Evolutionary conservation across 2,888 invertebrate species (phyloP).

Genomic region (Bimastos eiseni): DNA sequence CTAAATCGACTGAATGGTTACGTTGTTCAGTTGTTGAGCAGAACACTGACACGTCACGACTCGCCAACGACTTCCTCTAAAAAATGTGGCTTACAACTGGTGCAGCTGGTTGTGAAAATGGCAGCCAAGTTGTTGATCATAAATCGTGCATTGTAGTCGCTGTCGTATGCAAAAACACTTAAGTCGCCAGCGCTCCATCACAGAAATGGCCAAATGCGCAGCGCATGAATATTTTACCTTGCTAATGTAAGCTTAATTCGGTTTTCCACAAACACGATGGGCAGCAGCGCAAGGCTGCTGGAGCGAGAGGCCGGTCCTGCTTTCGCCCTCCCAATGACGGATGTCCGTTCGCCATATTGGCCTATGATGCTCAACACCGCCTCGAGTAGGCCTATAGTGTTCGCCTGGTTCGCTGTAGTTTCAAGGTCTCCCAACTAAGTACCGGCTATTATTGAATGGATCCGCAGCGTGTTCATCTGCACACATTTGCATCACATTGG

Average conservation of each 20-base stretch:
- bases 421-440: not conserved
- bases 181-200: not conserved
- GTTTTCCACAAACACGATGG: not conserved
- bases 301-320: not conserved
- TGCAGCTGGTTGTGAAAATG: not conserved
- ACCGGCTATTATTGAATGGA: not conserved
- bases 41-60: not conserved
- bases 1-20: not conserved
- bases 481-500: not conserved
- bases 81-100: not conserved
- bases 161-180: not conserved
- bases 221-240: not conserved
- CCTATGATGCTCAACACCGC: not conserved
- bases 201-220: not conserved
- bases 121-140: not conserved
- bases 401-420: not conserved
- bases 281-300: not conserved
- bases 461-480: not conserved
- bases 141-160: not conserved
- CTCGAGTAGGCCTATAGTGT: not conserved
- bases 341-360: not conserved
- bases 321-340: not conserved
- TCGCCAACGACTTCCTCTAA: not conserved
- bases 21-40: not conserved
- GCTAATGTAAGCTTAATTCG: conserved; percentile 13